Base-by-base conservation (phyloP, 1,140 invertebrate genomes). In the Psilanteris sp. region DNA sequence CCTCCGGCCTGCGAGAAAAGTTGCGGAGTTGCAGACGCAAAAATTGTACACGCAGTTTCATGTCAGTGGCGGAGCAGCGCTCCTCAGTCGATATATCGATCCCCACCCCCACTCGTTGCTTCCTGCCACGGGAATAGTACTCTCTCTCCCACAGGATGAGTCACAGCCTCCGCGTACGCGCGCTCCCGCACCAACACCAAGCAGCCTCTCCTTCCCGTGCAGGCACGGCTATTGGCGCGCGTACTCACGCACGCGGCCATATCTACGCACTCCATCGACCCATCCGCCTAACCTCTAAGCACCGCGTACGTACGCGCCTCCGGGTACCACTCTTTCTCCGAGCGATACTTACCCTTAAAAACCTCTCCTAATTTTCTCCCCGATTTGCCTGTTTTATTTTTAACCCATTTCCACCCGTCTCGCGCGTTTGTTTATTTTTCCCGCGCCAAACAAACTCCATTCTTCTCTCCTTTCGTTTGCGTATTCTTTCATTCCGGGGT, bases 21-120 rank as follows among this genome's bases (percentile, higher is more conserved):
- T 44, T 43, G 41, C 57, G 36, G 32, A 57, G 67, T 31, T 68
- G 59, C 46, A 57, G 75, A 57, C 62, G 43, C 54, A 70, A 78
- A 59, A 72, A 76, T 29, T 70, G 82, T 79, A 78, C 79, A 87
- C 84, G 83, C 83, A 86, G 80, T 86, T 85, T 83, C 78, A 72
- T 78, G 81, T 75, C 80, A 79, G 78, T 79, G 78, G 82, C 76
- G n/a, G 18, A 5, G 18, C 2, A 74, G 78, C 82, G 81, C 79
- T 87, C 81, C 84, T 85, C 86, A 84, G 85, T 88, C 87, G 87
- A 88, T 89, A 88, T 88, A 89, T 89, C 86, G 87, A 89, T 88
- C 83, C 82, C 79, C 85, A 55, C 83, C 85, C 86, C 87, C 82
- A 85, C 86, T 79, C 72, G 81, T 77, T 80, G 84, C 83, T 87